Conservation (phyloP, 2,797 vertebrate species). For the Clarias platycephalus region DNA sequence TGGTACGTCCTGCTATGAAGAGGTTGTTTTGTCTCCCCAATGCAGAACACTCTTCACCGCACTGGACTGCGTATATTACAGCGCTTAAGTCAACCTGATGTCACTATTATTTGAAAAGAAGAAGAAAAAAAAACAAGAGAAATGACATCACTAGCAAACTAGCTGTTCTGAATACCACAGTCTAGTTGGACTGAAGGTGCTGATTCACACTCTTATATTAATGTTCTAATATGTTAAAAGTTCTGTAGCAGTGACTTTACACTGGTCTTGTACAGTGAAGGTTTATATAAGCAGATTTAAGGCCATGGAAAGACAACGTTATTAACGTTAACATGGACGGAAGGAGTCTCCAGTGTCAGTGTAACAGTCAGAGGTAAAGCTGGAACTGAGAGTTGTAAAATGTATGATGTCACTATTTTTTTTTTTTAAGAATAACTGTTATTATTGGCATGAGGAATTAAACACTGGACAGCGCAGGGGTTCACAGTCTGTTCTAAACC, state of each 20-base stretch:
- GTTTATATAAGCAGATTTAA: background rate
- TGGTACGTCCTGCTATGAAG: too few species aligned
- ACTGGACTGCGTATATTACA: too few species aligned
- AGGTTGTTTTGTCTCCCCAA: too few species aligned
- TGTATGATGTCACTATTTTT: background rate
- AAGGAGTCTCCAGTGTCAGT: slow-evolving; percentile 7
- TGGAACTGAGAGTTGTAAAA: background rate
- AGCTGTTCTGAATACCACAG: background rate
- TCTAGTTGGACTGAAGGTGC: background rate
- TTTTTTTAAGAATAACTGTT: background rate
- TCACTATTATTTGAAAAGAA: background rate
- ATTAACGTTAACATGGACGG: background rate
- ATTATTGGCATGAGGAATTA: background rate
- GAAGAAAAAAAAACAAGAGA: background rate
- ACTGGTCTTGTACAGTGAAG: background rate
- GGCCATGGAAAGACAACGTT: background rate
- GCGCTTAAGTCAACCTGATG: background rate
- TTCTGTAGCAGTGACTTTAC: background rate
- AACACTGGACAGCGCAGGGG: background rate
- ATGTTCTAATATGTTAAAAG: background rate
- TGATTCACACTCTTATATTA: background rate
- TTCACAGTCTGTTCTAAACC: background rate
- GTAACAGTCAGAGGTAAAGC: background rate
- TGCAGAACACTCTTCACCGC: too few species aligned
- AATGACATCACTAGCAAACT: background rate